Percentiles rank a stretch among this genome's conserved stretches.
phyloP scores from a whole-genome alignment of 1,140 invertebrate species.

The Zaprionus taronus region DNA sequence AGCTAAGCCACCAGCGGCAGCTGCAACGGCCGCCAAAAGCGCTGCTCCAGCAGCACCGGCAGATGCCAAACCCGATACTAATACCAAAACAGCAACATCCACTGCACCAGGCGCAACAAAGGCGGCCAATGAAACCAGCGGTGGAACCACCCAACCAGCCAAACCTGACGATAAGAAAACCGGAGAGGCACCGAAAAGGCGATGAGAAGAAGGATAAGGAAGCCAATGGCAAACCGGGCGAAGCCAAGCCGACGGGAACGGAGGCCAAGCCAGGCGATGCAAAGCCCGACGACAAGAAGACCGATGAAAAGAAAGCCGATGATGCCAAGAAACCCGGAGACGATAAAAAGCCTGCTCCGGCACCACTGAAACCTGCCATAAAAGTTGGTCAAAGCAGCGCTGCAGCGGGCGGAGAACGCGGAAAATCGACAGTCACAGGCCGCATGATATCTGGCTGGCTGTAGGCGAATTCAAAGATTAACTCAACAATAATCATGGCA shows the following conservation, averaged over 20 bases:
- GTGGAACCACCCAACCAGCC: constrained; percentile 39
- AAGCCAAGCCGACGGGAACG: constrained; percentile 22
- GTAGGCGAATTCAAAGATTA: constrained; percentile 19
- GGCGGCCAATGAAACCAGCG: constrained; percentile 61
- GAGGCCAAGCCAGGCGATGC: constrained; percentile 40
- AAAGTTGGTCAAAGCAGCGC: constrained; percentile 82
- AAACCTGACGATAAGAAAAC: constrained; percentile 75
- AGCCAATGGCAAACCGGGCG: constrained; percentile 43
- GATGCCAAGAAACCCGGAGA: constrained; percentile 55
- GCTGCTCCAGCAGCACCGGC: constrained; percentile 69
- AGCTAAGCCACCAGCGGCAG: constrained; percentile 52
- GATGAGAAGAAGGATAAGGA: constrained; percentile 57
- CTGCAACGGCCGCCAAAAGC: constrained; percentile 61
- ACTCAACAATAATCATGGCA: constrained; percentile 8
- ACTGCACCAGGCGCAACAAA: constrained; percentile 48
- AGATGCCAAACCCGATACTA: constrained; percentile 70
- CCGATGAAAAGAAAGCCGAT: constrained; percentile 50
- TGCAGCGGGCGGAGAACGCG: constrained; percentile 79
- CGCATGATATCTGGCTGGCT: constrained; percentile 84
- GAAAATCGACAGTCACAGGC: constrained; percentile 82
- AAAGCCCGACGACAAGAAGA: constrained; percentile 42
- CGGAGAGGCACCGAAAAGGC: constrained; percentile 50
- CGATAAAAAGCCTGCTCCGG: constrained; percentile 62
- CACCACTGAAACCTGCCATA: constrained; percentile 69
- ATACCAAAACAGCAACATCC: constrained; percentile 32